A percentile compares a stretch with the other conserved stretches of the same genome.
These are phyloP conservation scores for Ormyrus labotus DNA, from an alignment of 2,888 invertebrate genomes.

Conservation along the genomic window DNA sequence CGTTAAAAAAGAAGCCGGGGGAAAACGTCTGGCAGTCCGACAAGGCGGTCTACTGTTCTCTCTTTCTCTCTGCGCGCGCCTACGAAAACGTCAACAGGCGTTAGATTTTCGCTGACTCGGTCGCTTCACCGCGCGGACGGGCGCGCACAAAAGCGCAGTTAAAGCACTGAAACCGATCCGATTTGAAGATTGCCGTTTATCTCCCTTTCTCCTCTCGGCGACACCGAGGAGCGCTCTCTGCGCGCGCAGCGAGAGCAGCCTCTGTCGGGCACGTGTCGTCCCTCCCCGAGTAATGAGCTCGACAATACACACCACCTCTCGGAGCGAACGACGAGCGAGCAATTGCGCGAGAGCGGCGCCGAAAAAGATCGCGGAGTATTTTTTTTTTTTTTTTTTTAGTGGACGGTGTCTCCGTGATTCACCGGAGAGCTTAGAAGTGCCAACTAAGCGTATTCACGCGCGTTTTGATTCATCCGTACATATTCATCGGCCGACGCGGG, in stretches of 20 bases:
- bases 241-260: background rate
- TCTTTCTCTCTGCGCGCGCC: background rate
- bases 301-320: constrained; percentile 54
- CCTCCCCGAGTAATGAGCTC: constrained; percentile 57
- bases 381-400: no score
- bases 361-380: no score
- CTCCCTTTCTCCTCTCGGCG: constrained; percentile 49
- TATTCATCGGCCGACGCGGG: no score
- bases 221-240: background rate
- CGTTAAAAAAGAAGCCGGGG: no score
- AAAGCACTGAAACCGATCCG: constrained; percentile 55
- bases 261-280: constrained; percentile 59
- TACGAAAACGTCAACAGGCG: constrained; percentile 51
- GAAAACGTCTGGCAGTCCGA: background rate
- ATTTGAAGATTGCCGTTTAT: constrained; percentile 62
- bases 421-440: no score
- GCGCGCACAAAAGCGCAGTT: constrained; percentile 31
- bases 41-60: constrained; percentile 30
- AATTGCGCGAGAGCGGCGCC: constrained; percentile 28
- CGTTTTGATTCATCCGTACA: no score
- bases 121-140: background rate
- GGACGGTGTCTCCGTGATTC: no score
- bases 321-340: background rate
- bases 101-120: constrained; percentile 57
- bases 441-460: no score